Conservation (phyloP, 2,888 invertebrate genomes). For the Brachypterus glaber region DNA sequence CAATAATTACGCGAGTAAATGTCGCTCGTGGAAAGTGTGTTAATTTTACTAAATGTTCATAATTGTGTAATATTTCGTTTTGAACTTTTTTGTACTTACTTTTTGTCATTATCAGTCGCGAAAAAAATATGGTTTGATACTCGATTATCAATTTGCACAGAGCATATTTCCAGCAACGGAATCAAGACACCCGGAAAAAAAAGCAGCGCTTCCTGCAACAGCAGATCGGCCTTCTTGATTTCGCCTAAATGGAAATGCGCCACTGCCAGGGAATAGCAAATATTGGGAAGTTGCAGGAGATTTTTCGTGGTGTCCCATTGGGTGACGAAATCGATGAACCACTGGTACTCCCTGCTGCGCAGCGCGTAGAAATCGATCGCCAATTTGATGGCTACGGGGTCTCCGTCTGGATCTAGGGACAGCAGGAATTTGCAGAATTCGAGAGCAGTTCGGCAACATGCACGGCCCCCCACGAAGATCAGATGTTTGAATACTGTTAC, state of each 20-base stretch:
- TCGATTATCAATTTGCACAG: slow-evolving; percentile 57
- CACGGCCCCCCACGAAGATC: slow-evolving; percentile 64
- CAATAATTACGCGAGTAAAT: too few relatives aligned
- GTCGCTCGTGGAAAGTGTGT: too few relatives aligned
- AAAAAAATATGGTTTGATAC: slow-evolving; percentile 49
- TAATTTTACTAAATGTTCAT: too few relatives aligned
- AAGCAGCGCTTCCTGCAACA: slow-evolving; percentile 65
- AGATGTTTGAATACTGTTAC: slow-evolving; percentile 75
- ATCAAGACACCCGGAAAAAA: slow-evolving; percentile 73
- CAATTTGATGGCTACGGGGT: slow-evolving; percentile 68
- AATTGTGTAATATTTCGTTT: too few relatives aligned
- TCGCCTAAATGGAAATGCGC: slow-evolving; percentile 54
- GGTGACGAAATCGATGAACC: slow-evolving; percentile 46
- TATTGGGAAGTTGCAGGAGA: slow-evolving; percentile 75
- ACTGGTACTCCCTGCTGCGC: slow-evolving; percentile 61
- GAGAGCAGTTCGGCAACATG: slow-evolving; percentile 77
- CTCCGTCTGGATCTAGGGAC: slow-evolving; percentile 62
- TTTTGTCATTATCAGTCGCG: slow-evolving; percentile 31
- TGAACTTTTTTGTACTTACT: too few relatives aligned
- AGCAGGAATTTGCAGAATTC: slow-evolving; percentile 79
- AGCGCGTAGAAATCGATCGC: slow-evolving; percentile 77
- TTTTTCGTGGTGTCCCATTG: slow-evolving; percentile 56
- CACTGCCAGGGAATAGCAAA: slow-evolving; percentile 72
- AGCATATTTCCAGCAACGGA: slow-evolving; percentile 66
- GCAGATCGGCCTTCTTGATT: slow-evolving; percentile 44